phyloP scores from a whole-genome alignment of 2,797 vertebrate species.

The Acridotheres tristis region DNA sequence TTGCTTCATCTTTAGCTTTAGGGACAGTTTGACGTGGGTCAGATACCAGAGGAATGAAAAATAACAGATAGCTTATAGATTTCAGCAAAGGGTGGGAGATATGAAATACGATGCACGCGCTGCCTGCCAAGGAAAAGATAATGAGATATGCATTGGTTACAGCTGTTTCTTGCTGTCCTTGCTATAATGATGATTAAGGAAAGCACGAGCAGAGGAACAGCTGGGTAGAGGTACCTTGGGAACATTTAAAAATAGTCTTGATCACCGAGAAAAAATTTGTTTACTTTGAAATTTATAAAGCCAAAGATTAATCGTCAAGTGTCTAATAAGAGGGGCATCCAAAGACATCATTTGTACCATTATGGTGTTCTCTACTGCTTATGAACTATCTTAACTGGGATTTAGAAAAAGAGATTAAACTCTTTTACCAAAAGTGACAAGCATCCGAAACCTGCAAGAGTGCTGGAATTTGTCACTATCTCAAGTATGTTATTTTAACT shows the following conservation, averaged over 20 bases:
- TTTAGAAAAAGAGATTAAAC: neutral
- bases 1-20: slow-evolving; percentile 39
- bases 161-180: slow-evolving; percentile 56
- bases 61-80: slow-evolving; percentile 46
- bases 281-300: slow-evolving; percentile 50
- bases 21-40: neutral
- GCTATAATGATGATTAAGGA: slow-evolving; percentile 51
- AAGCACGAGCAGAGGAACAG: slow-evolving; percentile 36
- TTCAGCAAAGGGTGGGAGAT: slow-evolving; percentile 58
- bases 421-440: neutral
- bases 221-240: slow-evolving; percentile 52
- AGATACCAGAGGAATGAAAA: slow-evolving; percentile 39
- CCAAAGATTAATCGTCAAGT: neutral
- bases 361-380: neutral
- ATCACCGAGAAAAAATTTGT: slow-evolving; percentile 22
- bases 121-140: slow-evolving; percentile 61
- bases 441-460: neutral
- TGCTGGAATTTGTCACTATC: neutral
- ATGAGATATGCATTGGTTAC: slow-evolving; percentile 57
- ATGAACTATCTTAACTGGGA: neutral
- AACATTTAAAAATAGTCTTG: slow-evolving; percentile 40
- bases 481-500: slow-evolving; percentile 10
- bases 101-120: neutral
- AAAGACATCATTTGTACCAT: neutral
- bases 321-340: neutral